These are phyloP conservation scores for Cecidostiba fungosa DNA, from an alignment of 2,888 invertebrate species.

Conservation along the genomic window DNA sequence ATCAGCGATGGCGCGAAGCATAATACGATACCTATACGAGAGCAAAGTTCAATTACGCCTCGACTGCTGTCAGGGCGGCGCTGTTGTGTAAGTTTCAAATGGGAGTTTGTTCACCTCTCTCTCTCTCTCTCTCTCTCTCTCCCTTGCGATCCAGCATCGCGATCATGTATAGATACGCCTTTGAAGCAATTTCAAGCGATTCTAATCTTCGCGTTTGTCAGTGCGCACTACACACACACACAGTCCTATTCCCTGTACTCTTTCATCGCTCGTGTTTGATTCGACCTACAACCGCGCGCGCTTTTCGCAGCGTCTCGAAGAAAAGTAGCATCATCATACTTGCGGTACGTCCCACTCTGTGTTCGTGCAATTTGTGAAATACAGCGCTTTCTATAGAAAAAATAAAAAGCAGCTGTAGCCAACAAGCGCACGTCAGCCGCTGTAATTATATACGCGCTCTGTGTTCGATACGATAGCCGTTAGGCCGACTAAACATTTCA, in stretches of 20 bases:
- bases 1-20: background rate
- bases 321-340: conserved; percentile 1
- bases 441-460: background rate
- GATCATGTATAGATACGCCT: conserved; percentile 44
- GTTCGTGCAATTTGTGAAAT: conserved; percentile 39
- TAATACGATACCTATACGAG: conserved; percentile 34
- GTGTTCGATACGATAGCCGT: background rate
- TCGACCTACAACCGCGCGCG: background rate
- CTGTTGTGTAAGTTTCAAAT: conserved; percentile 35
- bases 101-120: conserved; percentile 38
- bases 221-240: background rate
- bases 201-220: conserved; percentile 43
- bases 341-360: conserved; percentile 33
- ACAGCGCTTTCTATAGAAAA: background rate
- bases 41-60: conserved; percentile 50
- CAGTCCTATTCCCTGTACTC: no score
- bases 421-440: background rate
- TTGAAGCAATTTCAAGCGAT: conserved; percentile 46
- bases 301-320: background rate
- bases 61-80: conserved; percentile 23
- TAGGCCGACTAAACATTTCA: background rate
- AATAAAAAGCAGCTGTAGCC: background rate
- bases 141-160: conserved; percentile 10
- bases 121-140: background rate
- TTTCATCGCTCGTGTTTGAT: background rate